phyloP scores from a whole-genome alignment of 1,140 invertebrate genomes.

The Neomicropteryx cornuta region DNA sequence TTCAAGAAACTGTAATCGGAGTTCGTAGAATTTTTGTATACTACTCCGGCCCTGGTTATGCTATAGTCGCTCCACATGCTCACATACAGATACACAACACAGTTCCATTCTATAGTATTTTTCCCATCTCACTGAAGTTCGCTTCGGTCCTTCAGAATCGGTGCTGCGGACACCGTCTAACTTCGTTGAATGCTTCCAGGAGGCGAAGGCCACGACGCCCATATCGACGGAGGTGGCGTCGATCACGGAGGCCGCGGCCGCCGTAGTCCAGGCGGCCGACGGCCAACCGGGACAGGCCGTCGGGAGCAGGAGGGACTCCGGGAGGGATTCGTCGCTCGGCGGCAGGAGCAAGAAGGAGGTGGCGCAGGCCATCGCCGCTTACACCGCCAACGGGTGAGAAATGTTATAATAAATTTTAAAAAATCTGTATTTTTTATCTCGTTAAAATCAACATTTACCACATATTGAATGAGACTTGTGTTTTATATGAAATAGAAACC shows the following conservation, averaged over 20 bases:
- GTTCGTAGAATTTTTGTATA: too few species aligned
- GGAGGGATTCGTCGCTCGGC: slow-evolving; percentile 27
- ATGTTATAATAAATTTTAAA: too few species aligned
- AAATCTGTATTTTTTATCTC: not conserved
- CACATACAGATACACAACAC: too few species aligned
- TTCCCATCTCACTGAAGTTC: too few species aligned
- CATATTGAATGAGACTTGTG: too few species aligned
- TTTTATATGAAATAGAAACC: too few species aligned
- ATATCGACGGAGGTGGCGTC: slow-evolving; percentile 32
- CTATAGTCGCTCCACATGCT: too few species aligned
- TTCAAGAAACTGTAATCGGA: too few species aligned
- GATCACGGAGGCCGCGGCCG: slow-evolving; percentile 21
- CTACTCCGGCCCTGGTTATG: too few species aligned
- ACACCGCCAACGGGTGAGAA: slow-evolving; percentile 29
- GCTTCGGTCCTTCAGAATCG: too few species aligned
- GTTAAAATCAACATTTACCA: not conserved
- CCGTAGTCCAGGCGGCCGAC: slow-evolving; percentile 9
- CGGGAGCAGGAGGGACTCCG: slow-evolving; percentile 25
- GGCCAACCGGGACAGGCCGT: slow-evolving; percentile 17
- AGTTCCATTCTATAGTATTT: too few species aligned
- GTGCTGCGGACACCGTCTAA: too few species aligned
- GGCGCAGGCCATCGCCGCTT: slow-evolving; percentile 32
- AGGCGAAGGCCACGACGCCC: slow-evolving; percentile 32
- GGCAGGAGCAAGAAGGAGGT: slow-evolving; percentile 23
- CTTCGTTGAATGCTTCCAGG: slow-evolving; percentile 14